phyloP scores from a whole-genome alignment of 2,797 vertebrate species.

The Danio choprae region DNA sequence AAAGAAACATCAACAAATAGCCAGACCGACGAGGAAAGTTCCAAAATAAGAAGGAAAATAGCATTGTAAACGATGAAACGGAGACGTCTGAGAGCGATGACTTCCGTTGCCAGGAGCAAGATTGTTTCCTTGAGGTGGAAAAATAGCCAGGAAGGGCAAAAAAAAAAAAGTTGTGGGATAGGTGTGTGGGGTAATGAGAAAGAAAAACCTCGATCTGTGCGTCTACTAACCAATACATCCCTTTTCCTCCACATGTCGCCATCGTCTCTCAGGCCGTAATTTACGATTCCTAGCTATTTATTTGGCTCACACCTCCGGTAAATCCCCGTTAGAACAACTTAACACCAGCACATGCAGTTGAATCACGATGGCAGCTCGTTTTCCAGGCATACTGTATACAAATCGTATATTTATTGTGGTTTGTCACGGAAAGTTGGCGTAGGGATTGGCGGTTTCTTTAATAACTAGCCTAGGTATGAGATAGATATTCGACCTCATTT shows the following conservation, averaged over 20 bases:
- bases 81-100: constrained; percentile 77
- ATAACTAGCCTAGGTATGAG: constrained; percentile 43
- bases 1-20: constrained; percentile 66
- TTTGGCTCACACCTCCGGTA: constrained; percentile 60
- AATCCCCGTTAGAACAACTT: constrained; percentile 53
- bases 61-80: constrained; percentile 71
- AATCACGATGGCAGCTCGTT: constrained; percentile 35
- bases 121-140: constrained; percentile 77
- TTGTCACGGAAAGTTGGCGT: constrained; percentile 51
- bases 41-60: constrained; percentile 75
- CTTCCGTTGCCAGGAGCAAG: constrained; percentile 74
- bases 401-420: constrained; percentile 60
- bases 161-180: constrained; percentile 58
- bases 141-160: constrained; percentile 75
- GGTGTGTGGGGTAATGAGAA: constrained; percentile 63
- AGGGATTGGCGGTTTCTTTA: constrained; percentile 8
- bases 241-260: constrained; percentile 37
- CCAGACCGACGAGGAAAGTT: constrained; percentile 56
- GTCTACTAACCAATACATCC: constrained; percentile 40
- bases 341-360: constrained; percentile 37
- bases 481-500: constrained; percentile 6
- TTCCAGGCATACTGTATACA: constrained; percentile 57
- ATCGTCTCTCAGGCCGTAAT: constrained; percentile 52
- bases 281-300: constrained; percentile 52
- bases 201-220: constrained; percentile 37